Evolutionary conservation across 2,113 vertebrate species (phyloP).

Genomic region (Pterocles orientalis): DNA sequence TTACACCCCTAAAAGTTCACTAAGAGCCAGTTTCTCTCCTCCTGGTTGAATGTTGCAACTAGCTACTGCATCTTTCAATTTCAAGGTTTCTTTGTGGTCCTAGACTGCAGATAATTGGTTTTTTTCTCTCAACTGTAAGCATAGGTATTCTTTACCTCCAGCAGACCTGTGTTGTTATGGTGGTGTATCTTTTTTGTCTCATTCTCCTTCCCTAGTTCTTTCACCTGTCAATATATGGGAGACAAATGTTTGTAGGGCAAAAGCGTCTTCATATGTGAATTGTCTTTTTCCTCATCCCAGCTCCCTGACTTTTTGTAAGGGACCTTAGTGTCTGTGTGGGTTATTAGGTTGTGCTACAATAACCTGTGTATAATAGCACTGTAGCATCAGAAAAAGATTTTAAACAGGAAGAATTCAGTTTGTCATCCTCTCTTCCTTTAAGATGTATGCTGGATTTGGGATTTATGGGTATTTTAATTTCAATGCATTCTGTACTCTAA

Average conservation of each 20-base stretch:
- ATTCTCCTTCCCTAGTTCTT: neutral
- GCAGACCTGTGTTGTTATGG: neutral
- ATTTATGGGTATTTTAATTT: neutral
- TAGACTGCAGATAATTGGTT: neutral
- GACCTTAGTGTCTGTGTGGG: too few relatives aligned
- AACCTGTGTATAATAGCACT: neutral
- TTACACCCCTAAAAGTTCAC: neutral
- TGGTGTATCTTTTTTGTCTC: neutral
- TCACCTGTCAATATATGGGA: neutral
- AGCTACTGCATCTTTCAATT: neutral
- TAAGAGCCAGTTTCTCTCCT: neutral
- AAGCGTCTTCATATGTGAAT: neutral
- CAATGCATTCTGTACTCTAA: neutral
- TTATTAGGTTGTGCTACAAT: neutral
- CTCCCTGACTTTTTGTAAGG: neutral
- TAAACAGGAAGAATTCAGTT: neutral
- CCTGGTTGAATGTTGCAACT: neutral
- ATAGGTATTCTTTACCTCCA: neutral
- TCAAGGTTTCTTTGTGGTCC: neutral
- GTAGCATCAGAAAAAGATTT: neutral
- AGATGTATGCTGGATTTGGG: neutral
- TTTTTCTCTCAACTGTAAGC: neutral
- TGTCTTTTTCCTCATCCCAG: neutral
- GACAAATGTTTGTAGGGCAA: neutral
- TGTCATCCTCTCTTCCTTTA: neutral